Base-by-base conservation (phyloP, 2,888 invertebrate genomes). In the Apodemia hepburni region DNA sequence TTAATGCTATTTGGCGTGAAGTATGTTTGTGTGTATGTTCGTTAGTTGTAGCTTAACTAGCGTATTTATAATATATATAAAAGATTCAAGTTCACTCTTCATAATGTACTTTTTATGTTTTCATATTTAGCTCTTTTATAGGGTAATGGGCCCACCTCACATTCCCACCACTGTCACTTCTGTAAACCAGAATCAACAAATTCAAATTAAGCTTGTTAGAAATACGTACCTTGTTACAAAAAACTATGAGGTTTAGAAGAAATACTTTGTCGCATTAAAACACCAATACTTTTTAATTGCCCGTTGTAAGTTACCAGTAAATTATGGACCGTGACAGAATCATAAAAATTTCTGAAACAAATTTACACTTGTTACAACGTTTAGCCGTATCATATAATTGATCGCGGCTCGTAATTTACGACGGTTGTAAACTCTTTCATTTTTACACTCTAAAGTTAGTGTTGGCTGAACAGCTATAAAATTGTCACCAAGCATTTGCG, bases 401-500 rank as follows among this genome's bases (percentile, higher is more conserved):
- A 69, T 69, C 69, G 65, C 58, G n/a, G 12, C 61, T 35, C 62
- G 60, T 67, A 66, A 62, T 66, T 67, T 63, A 61, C 66, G 58
- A 62, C 65, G 69, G 61, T 65, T 63, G 64, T 68, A 65, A 67
- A 65, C 69, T 69, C 65, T 59, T 65, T 66, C 59, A 64, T 67
- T 69, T 70, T 69, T 66, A 69, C 68, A 68, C 66, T 65, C 64
- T 64, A 64, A 67, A 67, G 61, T 42, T 66, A 68, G 64, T 60
- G 61, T 64, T 62, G 65, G 54, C 61, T 59, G 45, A 47, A 57
- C 57, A 57, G 59, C 63, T 61, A 67, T 70, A 66, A 70, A 70
- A 70, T 67, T 69, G 67, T 70, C 70, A 69, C 68, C 67, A 64
- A 65, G 68, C 65, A 66, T 68, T 68, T 66, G 65, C 66, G 63